These are phyloP conservation scores for Corythoichthys intestinalis DNA, from an alignment of 2,113 vertebrate species.

Conservation along the genomic window DNA sequence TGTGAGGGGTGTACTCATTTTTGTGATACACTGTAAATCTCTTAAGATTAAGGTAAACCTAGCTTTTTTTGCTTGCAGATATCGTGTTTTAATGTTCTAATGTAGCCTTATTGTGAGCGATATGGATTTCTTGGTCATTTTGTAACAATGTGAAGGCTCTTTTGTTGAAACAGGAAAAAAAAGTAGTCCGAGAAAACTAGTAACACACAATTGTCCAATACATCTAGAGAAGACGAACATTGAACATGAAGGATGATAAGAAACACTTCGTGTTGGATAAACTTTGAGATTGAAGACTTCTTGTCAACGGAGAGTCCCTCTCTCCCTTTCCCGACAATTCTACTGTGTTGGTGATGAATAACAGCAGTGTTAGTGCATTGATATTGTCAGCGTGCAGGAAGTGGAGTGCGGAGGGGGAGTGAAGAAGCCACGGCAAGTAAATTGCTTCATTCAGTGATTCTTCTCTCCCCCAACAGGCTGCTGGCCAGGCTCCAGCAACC, in stretches of 20 bases:
- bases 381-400: constrained; percentile 6
- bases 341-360: not conserved
- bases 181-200: too few relatives aligned
- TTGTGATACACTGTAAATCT: too few relatives aligned
- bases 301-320: too few relatives aligned
- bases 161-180: too few relatives aligned
- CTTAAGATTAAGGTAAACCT: too few relatives aligned
- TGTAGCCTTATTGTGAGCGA: too few relatives aligned
- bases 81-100: too few relatives aligned
- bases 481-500: constrained; percentile 50
- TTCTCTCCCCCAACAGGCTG: constrained; percentile 52
- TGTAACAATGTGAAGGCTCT: too few relatives aligned
- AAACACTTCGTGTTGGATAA: not conserved
- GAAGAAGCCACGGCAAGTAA: constrained; percentile 54
- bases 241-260: not conserved
- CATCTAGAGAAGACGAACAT: not conserved
- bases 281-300: constrained; percentile 1
- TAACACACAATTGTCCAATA: not conserved
- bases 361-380: not conserved
- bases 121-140: too few relatives aligned
- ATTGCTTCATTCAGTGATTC: constrained; percentile 62
- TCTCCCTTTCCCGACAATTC: too few relatives aligned
- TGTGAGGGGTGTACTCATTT: too few relatives aligned
- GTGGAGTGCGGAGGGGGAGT: constrained; percentile 39
- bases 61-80: too few relatives aligned